Percentiles rank a stretch among this genome's conserved stretches.
phyloP scores from a whole-genome alignment of 2,797 vertebrate genomes.

The Aeoliscus strigatus region DNA sequence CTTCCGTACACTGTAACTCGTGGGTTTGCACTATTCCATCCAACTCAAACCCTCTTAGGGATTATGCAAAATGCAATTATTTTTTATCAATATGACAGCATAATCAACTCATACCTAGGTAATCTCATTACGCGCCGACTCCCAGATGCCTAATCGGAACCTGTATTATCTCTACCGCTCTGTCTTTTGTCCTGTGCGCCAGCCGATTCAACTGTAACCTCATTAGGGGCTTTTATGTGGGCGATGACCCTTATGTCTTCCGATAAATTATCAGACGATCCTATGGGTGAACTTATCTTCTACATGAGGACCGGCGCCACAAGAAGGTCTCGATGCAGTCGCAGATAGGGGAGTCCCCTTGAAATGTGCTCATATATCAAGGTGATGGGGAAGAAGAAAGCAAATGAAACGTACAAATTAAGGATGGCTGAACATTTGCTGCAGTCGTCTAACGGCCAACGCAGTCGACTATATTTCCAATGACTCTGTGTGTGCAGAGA shows the following conservation, averaged over 20 bases:
- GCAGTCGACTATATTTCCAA: too few relatives aligned
- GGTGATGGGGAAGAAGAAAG: background rate
- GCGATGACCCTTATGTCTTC: conserved; percentile 41
- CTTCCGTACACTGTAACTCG: too few relatives aligned
- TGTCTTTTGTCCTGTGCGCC: conserved; percentile 54
- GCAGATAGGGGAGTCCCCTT: conserved; percentile 13
- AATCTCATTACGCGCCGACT: conserved; percentile 54
- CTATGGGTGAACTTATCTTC: conserved; percentile 23
- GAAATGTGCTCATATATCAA: conserved; percentile 23
- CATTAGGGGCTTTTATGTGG: conserved; percentile 56
- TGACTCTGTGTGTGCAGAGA: too few relatives aligned
- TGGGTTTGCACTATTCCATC: conserved; percentile 20
- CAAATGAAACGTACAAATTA: too few relatives aligned
- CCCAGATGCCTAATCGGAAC: conserved; percentile 62
- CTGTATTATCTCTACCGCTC: conserved; percentile 56
- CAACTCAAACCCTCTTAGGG: conserved; percentile 30
- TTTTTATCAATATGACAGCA: conserved; percentile 56
- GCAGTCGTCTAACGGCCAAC: too few relatives aligned
- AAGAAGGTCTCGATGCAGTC: conserved; percentile 28
- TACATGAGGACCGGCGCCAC: conserved; percentile 18
- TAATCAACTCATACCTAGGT: conserved; percentile 60
- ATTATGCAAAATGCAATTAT: conserved; percentile 62
- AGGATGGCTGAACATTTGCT: too few relatives aligned
- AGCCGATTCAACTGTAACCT: conserved; percentile 60
- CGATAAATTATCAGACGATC: conserved; percentile 41